Evolutionary conservation across 1,140 invertebrate genomes (phyloP).

Genomic region (Drosophila parvula): DNA sequence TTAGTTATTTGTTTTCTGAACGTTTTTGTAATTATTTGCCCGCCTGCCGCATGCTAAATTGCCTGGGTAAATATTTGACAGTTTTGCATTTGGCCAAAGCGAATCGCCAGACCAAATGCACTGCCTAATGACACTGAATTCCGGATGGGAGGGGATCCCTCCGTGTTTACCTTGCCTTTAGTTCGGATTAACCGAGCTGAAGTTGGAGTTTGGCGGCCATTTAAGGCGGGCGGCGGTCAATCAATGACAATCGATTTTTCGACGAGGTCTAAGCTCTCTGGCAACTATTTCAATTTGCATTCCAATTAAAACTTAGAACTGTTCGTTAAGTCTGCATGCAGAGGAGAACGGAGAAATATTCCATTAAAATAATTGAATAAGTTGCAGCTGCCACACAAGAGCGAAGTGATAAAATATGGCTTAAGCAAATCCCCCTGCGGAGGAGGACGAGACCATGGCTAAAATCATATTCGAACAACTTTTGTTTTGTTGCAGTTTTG

Average conservation of each 20-base stretch:
- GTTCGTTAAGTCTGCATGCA: conserved; percentile 43
- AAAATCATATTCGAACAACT: conserved; percentile 73
- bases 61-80: conserved; percentile 80
- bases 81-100: conserved; percentile 75
- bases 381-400: conserved; percentile 59
- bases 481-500: conserved; percentile 70
- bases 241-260: conserved; percentile 15
- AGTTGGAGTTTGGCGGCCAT: not conserved
- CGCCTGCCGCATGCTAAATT: conserved; percentile 80
- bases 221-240: not conserved
- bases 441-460: conserved; percentile 21
- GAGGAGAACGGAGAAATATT: conserved; percentile 45
- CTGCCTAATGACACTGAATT: conserved; percentile 39
- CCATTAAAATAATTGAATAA: conserved; percentile 82
- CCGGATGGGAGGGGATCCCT: not conserved
- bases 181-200: conserved; percentile 67
- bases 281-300: conserved; percentile 56
- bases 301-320: conserved; percentile 56
- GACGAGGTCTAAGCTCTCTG: not conserved
- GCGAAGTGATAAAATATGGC: conserved; percentile 64
- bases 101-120: conserved; percentile 42
- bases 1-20: conserved; percentile 81
- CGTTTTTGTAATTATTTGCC: conserved; percentile 82
- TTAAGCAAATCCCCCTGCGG: conserved; percentile 63
- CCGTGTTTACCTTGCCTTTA: conserved; percentile 66